Conservation (phyloP, 2,888 invertebrate species). For the Calameuta idolon region DNA sequence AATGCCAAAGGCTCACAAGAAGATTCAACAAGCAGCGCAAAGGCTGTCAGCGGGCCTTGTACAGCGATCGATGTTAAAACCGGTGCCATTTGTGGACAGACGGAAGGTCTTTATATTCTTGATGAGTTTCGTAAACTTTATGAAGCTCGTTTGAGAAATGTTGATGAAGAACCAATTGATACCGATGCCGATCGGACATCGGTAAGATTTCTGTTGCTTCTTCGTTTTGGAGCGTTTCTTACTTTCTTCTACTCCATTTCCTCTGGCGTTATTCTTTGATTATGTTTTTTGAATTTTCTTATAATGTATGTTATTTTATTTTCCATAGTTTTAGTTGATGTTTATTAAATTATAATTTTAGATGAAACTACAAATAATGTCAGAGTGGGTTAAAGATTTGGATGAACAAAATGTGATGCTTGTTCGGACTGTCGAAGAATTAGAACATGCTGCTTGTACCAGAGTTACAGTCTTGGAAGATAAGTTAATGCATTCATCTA, state of each 20-base stretch:
- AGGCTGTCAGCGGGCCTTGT: slow-evolving; percentile 22
- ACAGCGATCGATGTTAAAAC: slow-evolving; percentile 38
- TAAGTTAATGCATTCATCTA: slow-evolving; percentile 68
- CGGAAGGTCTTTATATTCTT: slow-evolving; percentile 65
- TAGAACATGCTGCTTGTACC: slow-evolving; percentile 75
- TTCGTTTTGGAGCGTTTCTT: not conserved
- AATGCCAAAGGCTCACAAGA: not conserved
- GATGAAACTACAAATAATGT: slow-evolving; percentile 75
- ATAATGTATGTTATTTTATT: not conserved
- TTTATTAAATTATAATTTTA: slow-evolving; percentile 54
- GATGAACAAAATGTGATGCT: slow-evolving; percentile 77
- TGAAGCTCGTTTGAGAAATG: slow-evolving; percentile 71
- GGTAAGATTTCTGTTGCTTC: slow-evolving; percentile 34
- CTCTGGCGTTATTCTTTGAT: slow-evolving; percentile 1
- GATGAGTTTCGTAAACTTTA: slow-evolving; percentile 75
- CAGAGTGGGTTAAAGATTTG: slow-evolving; percentile 77
- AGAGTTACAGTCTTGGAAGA: slow-evolving; percentile 71
- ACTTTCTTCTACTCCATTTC: not conserved
- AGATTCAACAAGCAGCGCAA: not conserved
- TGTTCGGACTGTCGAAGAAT: slow-evolving; percentile 75
- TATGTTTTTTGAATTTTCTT: not conserved
- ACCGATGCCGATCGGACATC: slow-evolving; percentile 40
- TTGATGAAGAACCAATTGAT: slow-evolving; percentile 65
- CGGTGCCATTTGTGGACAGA: slow-evolving; percentile 46
- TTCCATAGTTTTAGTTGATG: not conserved